These are phyloP conservation scores for Darevskia nairensis DNA, from an alignment of 2,797 vertebrate genomes.

Conservation along the genomic window DNA sequence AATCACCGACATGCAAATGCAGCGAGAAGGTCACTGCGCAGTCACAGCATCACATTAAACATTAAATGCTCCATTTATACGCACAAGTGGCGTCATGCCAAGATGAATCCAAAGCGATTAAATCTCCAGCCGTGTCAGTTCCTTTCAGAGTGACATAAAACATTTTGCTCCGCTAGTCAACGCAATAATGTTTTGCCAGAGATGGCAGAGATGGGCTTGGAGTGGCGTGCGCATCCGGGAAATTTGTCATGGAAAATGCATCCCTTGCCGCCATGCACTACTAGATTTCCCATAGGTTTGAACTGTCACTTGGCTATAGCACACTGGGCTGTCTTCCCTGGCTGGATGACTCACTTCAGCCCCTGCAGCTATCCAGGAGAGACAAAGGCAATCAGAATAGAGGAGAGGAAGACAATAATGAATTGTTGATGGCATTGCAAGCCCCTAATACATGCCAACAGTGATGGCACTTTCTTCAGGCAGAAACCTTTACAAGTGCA, in stretches of 20 bases:
- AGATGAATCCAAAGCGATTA: conserved; percentile 58
- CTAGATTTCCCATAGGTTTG: background rate
- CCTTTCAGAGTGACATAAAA: conserved; percentile 61
- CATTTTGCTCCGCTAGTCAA: conserved; percentile 46
- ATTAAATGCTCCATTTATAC: conserved; percentile 58
- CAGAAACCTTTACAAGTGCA: conserved; percentile 58
- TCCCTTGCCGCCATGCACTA: fast-evolving
- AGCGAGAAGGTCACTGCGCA: conserved; percentile 51
- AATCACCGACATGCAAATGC: conserved; percentile 11
- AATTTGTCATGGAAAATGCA: conserved; percentile 20
- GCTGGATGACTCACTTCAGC: conserved; percentile 46
- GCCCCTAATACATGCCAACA: conserved; percentile 24
- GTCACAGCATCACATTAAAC: conserved; percentile 56
- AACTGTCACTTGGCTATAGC: conserved; percentile 8
- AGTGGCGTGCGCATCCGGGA: background rate
- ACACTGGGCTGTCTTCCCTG: conserved; percentile 22
- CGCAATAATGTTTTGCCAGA: fast-evolving
- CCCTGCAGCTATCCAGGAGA: background rate
- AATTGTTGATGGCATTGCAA: conserved; percentile 55
- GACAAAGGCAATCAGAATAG: conserved; percentile 46
- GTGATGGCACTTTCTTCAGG: conserved; percentile 43
- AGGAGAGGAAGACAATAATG: conserved; percentile 53
- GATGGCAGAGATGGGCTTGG: conserved; percentile 21
- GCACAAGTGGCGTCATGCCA: conserved; percentile 49
- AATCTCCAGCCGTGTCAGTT: conserved; percentile 59